A percentile compares a stretch with the other conserved stretches of the same genome.
Conservation (phyloP, 2,888 invertebrate genomes). For the Hydrotaea cyrtoneurina region DNA sequence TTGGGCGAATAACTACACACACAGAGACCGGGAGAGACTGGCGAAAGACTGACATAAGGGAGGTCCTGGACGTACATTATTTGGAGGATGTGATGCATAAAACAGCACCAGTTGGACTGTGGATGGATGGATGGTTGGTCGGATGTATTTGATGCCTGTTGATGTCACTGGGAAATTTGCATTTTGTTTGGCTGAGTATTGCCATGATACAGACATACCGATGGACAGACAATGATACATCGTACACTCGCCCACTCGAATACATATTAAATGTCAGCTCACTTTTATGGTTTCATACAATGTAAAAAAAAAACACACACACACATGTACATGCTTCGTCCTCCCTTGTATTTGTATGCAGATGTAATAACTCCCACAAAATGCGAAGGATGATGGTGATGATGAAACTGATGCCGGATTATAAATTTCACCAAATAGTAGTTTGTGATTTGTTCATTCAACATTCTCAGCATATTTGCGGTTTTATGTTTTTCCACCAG, state of each 20-base stretch:
- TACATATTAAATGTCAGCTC: conserved; percentile 24
- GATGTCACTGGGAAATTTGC: conserved; percentile 41
- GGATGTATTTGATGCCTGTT: conserved; percentile 39
- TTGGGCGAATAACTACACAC: no score
- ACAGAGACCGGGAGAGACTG: not conserved
- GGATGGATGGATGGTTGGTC: not conserved
- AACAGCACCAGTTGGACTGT: not conserved
- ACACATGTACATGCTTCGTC: not conserved
- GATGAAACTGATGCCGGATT: conserved; percentile 6
- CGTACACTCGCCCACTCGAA: not conserved
- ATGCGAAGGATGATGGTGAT: not conserved
- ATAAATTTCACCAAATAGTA: conserved; percentile 45
- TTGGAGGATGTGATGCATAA: conserved; percentile 17
- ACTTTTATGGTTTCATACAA: conserved; percentile 22
- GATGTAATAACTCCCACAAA: conserved; percentile 41
- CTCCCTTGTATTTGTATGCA: not conserved
- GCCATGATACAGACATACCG: no score
- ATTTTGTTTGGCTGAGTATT: no score
- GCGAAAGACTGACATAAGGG: no score
- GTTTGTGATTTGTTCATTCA: conserved; percentile 39
- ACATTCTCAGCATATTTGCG: conserved; percentile 38
- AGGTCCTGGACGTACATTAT: not conserved
- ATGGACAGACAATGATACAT: not conserved
- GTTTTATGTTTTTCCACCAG: conserved; percentile 31
- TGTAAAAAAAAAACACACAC: not conserved